Percentiles rank a stretch among this genome's conserved stretches.
Conservation (phyloP, 2,888 invertebrate species). For the Chymomyza amoena region DNA sequence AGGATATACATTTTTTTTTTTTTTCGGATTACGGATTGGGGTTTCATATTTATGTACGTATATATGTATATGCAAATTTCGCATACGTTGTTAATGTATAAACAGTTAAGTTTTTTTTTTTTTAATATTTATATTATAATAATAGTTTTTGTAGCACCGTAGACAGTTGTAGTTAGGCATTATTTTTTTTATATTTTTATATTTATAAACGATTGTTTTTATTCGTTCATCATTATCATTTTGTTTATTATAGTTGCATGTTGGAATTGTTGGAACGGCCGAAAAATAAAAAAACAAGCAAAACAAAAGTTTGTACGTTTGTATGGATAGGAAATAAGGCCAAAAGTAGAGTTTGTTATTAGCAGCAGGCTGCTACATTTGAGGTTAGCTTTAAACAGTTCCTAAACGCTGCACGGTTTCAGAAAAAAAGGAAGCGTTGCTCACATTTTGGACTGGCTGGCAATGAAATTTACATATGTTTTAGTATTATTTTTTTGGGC, state of each 20-base stretch:
- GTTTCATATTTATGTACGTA: too few relatives aligned
- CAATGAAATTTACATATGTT: slow-evolving; percentile 11
- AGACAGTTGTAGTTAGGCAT: too few relatives aligned
- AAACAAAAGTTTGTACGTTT: slow-evolving; percentile 58
- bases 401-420: slow-evolving; percentile 34
- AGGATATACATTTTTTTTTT: slow-evolving; percentile 11
- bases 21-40: too few relatives aligned
- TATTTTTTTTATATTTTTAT: slow-evolving; percentile 19
- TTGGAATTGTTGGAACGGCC: slow-evolving; percentile 40
- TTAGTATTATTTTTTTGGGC: slow-evolving; percentile 7
- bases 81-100: not conserved
- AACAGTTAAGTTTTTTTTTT: not conserved
- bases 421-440: slow-evolving; percentile 46
- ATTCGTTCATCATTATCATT: slow-evolving; percentile 26
- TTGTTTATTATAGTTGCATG: slow-evolving; percentile 56
- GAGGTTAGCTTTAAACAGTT: not conserved
- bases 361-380: not conserved
- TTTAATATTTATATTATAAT: slow-evolving; percentile 1
- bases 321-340: slow-evolving; percentile 17
- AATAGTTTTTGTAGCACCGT: too few relatives aligned
- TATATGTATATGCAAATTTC: too few relatives aligned
- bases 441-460: slow-evolving; percentile 50
- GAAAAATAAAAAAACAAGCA: slow-evolving; percentile 64
- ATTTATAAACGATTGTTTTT: not conserved
- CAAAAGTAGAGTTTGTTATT: slow-evolving; percentile 27